Conservation (phyloP, 2,113 vertebrate genomes). For the Chascanopsetta lugubris region DNA sequence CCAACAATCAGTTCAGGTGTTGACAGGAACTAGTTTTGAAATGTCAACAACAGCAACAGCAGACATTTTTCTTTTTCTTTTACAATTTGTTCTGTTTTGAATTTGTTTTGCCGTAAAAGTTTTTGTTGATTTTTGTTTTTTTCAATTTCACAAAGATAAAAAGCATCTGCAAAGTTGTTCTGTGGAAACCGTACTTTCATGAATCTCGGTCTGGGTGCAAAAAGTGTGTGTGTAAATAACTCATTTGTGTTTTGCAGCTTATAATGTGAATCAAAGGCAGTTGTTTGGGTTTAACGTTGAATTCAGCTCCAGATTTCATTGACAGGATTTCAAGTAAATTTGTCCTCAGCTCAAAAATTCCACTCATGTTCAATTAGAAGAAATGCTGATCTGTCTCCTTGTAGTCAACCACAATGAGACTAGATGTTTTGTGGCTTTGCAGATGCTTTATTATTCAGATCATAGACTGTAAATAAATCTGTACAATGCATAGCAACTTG, state of each 20-base stretch:
- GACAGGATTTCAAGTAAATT: too few relatives aligned
- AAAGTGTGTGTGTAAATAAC: slow-evolving; percentile 17
- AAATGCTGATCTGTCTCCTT: not conserved
- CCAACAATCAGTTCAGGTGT: slow-evolving; percentile 10
- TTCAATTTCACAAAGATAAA: not conserved
- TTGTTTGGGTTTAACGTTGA: not conserved
- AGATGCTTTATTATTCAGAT: slow-evolving; percentile 17
- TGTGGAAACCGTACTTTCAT: not conserved
- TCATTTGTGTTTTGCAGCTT: not conserved
- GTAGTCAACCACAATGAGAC: not conserved
- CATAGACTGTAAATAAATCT: too few relatives aligned
- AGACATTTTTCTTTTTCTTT: not conserved
- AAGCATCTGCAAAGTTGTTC: slow-evolving; percentile 23
- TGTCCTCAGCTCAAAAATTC: not conserved
- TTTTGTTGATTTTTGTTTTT: slow-evolving; percentile 13
- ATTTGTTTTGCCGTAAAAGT: slow-evolving; percentile 20
- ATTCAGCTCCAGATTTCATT: too few relatives aligned
- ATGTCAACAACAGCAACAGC: not conserved
- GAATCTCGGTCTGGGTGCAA: not conserved
- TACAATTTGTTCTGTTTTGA: slow-evolving; percentile 1
- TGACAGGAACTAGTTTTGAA: slow-evolving; percentile 2
- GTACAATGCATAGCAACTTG: too few relatives aligned
- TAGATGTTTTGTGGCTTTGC: slow-evolving; percentile 20
- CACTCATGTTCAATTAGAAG: too few relatives aligned
- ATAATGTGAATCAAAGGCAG: not conserved